A percentile compares a stretch with the other conserved stretches of the same genome.
Evolutionary conservation across 2,113 vertebrate species (phyloP).

Genomic region (Hippocampus barbouri): DNA sequence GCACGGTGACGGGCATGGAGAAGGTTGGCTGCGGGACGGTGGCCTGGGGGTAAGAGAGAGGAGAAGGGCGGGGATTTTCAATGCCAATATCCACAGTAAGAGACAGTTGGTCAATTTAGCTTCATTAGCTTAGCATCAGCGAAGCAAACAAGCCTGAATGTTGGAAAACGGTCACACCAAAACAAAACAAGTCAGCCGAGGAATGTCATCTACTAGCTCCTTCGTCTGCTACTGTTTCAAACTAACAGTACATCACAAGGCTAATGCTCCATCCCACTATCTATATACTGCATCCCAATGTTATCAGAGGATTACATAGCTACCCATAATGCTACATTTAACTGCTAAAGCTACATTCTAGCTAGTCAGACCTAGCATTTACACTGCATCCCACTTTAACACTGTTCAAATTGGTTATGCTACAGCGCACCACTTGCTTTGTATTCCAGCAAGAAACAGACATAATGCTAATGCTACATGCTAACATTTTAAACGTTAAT

Average conservation of each 20-base stretch:
- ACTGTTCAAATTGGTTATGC: not conserved
- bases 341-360: not conserved
- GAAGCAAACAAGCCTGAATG: constrained; percentile 30
- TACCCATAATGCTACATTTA: not conserved
- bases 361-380: not conserved
- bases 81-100: not conserved
- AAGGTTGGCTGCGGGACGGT: constrained; percentile 89
- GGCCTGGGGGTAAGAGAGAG: constrained; percentile 71
- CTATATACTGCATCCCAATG: not conserved
- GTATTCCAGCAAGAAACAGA: not conserved
- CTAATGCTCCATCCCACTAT: too few species aligned
- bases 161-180: constrained; percentile 14
- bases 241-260: too few species aligned
- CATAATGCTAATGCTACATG: not conserved
- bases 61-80: constrained; percentile 4
- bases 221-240: not conserved
- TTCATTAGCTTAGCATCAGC: constrained; percentile 30
- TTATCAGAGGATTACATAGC: not conserved
- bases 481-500: not conserved
- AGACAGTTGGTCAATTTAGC: constrained; percentile 27
- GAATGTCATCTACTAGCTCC: not conserved
- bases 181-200: constrained; percentile 4
- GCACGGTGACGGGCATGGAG: constrained; percentile 95
- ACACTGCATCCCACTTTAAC: not conserved
- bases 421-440: not conserved